phyloP scores from a whole-genome alignment of 64 coral and sea anemone species.

The Actinia equina region DNA sequence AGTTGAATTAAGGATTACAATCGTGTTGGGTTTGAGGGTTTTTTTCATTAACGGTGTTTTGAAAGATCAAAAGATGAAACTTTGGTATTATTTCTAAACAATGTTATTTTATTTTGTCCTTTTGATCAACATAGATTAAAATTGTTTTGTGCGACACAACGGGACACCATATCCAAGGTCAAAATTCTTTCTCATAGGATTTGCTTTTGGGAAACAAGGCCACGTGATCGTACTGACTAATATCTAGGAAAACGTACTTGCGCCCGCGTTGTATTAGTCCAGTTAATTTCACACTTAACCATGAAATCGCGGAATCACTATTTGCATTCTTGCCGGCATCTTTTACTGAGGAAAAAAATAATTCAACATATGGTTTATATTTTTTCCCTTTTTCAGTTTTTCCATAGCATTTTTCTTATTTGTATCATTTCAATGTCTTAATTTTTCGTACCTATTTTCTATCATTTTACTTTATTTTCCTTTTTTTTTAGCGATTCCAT shows the following conservation, averaged over 20 bases:
- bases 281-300: background rate
- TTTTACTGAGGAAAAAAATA: too few relatives aligned
- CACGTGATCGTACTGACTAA: background rate
- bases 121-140: constrained; percentile 1
- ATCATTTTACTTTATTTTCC: too few relatives aligned
- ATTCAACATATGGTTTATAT: too few relatives aligned
- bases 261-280: background rate
- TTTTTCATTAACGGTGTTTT: background rate
- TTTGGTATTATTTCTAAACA: background rate
- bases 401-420: too few relatives aligned
- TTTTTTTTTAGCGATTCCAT: too few relatives aligned
- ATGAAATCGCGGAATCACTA: too few relatives aligned
- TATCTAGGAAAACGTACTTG: background rate
- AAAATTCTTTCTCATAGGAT: background rate
- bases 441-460: too few relatives aligned
- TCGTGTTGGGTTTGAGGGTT: background rate
- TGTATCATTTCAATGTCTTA: too few relatives aligned
- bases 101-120: background rate
- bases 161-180: background rate
- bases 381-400: too few relatives aligned
- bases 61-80: background rate
- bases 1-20: too few relatives aligned
- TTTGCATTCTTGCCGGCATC: too few relatives aligned
- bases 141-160: background rate
- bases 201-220: background rate